These are phyloP conservation scores for Corella eumyota DNA, from an alignment of 23 tunicate species.

Conservation along the genomic window DNA sequence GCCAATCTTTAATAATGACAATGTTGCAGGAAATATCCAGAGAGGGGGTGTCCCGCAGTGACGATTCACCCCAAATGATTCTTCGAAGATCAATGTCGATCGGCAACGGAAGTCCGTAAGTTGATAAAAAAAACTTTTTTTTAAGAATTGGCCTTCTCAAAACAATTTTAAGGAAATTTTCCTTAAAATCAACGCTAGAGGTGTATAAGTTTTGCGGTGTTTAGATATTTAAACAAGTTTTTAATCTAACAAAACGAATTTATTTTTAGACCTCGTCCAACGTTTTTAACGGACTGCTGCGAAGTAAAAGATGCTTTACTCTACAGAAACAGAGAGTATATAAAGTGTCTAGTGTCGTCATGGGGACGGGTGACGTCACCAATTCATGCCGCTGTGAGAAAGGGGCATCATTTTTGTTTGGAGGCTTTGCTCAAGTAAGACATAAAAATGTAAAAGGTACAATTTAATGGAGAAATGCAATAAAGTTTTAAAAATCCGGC, in stretches of 20 bases:
- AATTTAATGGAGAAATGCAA: background rate
- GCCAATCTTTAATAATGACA: no score
- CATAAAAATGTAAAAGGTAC: background rate
- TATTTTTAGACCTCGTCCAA: constrained; percentile 44
- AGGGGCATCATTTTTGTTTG: constrained; percentile 54
- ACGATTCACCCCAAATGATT: constrained; percentile 17
- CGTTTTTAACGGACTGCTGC: constrained; percentile 68
- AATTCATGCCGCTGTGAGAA: constrained; percentile 46
- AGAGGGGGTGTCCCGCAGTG: no score
- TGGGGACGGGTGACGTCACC: constrained; percentile 60
- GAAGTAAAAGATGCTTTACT: constrained; percentile 60
- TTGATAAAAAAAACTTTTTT: no score
- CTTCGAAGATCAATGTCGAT: constrained; percentile 48
- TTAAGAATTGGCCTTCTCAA: no score
- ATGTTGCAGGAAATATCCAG: no score
- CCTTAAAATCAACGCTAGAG: no score
- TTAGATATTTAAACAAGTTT: no score
- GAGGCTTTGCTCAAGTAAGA: constrained; percentile 54
- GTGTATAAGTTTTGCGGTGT: no score
- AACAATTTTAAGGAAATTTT: no score
- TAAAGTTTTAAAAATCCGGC: background rate
- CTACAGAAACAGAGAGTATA: constrained; percentile 41
- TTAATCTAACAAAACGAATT: no score
- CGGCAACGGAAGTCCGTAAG: constrained; percentile 54
- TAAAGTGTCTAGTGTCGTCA: constrained; percentile 27